These are phyloP conservation scores for Pararge aegeria DNA, from an alignment of 1,140 invertebrate species.

Conservation along the genomic window DNA sequence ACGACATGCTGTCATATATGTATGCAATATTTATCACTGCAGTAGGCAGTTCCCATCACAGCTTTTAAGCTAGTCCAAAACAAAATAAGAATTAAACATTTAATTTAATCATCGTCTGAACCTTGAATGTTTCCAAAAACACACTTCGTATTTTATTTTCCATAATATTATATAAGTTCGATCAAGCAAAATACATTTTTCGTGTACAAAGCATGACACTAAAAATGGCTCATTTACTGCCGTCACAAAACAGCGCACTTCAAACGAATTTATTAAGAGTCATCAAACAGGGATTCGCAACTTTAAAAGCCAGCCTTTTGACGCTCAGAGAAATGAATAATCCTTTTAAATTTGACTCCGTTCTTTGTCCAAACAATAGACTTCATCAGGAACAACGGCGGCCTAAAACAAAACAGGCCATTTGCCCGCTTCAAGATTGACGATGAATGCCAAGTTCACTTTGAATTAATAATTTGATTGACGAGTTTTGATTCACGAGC, in stretches of 20 bases:
- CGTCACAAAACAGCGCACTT: background rate
- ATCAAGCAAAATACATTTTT: background rate
- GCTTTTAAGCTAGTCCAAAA: too few species aligned
- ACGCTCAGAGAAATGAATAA: constrained; percentile 61
- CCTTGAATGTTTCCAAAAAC: too few species aligned
- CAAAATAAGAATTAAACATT: too few species aligned
- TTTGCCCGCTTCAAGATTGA: constrained; percentile 45
- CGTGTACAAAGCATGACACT: background rate
- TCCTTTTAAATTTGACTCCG: constrained; percentile 59
- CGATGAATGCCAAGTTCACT: constrained; percentile 53
- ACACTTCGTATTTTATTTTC: too few species aligned
- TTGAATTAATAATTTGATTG: constrained; percentile 51
- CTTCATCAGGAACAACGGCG: constrained; percentile 66
- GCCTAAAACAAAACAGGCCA: constrained; percentile 66
- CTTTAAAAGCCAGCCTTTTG: constrained; percentile 61
- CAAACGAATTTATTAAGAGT: constrained; percentile 54
- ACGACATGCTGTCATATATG: too few species aligned
- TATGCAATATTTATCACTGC: too few species aligned
- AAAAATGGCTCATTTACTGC: background rate
- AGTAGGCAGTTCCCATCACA: too few species aligned
- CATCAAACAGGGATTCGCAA: constrained; percentile 51
- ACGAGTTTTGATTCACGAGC: constrained; percentile 9
- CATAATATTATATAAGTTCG: background rate
- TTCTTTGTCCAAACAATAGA: constrained; percentile 59
- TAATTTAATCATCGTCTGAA: too few species aligned